These are phyloP conservation scores for Coptotermes formosanus DNA, from an alignment of 1,140 invertebrate genomes.

Conservation along the genomic window DNA sequence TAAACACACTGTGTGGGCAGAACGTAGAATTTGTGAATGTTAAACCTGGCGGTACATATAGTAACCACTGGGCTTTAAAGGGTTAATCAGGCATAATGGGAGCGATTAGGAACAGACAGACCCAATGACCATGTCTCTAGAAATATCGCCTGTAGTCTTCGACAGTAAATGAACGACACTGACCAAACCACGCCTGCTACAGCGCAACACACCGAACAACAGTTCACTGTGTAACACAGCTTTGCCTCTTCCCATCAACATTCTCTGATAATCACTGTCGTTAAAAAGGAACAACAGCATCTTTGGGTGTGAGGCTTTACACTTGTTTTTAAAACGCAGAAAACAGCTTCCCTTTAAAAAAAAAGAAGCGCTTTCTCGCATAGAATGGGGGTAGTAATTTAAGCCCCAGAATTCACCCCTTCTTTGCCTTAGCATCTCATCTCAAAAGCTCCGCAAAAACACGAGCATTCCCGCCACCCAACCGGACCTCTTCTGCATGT, in stretches of 20 bases:
- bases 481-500: constrained; percentile 16
- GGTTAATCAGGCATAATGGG: no score
- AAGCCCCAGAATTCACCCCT: background rate
- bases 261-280: background rate
- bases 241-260: background rate
- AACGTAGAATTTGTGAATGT: no score
- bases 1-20: no score
- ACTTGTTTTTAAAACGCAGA: background rate
- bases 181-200: background rate
- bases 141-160: no score
- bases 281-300: background rate
- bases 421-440: constrained; percentile 15
- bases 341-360: background rate
- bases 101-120: no score
- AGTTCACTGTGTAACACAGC: background rate
- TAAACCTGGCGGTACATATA: no score
- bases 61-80: no score
- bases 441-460: background rate
- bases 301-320: constrained; percentile 1
- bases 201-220: background rate
- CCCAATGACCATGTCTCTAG: no score
- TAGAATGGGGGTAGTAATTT: constrained; percentile 5
- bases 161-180: background rate
- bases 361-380: background rate
- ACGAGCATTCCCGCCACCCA: background rate